Conservation (phyloP, 2,888 invertebrate species). For the Esperia sulphurella region DNA sequence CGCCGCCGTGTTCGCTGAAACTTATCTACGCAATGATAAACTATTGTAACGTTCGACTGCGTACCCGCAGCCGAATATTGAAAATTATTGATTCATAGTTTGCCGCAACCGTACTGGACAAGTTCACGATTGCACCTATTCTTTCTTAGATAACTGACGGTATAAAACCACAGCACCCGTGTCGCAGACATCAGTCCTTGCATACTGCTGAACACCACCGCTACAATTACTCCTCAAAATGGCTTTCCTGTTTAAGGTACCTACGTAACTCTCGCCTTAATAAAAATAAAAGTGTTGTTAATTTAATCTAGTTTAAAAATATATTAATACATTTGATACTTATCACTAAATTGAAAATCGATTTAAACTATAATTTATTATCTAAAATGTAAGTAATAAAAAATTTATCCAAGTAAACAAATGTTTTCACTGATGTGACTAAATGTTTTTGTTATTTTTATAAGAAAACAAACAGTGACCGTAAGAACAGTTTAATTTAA, state of each 20-base stretch:
- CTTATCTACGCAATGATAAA: constrained; percentile 41
- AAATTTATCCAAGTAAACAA: no score
- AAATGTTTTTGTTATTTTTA: no score
- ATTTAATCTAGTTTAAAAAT: no score
- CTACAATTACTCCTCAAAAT: constrained; percentile 35
- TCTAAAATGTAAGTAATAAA: no score
- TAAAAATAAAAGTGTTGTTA: no score
- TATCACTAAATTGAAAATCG: no score
- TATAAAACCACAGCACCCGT: constrained; percentile 65
- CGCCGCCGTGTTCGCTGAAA: constrained; percentile 14
- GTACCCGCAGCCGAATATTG: constrained; percentile 56
- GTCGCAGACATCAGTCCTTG: constrained; percentile 49
- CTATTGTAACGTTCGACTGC: constrained; percentile 46
- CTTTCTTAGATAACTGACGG: constrained; percentile 48
- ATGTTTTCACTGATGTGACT: no score
- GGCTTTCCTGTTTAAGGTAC: constrained; percentile 64
- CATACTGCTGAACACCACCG: constrained; percentile 39
- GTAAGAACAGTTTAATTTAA: no score
- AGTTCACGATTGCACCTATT: constrained; percentile 64
- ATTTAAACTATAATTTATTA: no score
- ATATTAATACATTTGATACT: no score
- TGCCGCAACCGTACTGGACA: constrained; percentile 58
- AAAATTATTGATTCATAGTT: constrained; percentile 75
- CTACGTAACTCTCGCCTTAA: not conserved
- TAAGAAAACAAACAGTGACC: no score